phyloP scores from a whole-genome alignment of 1,140 invertebrate genomes.

The Limonius californicus region DNA sequence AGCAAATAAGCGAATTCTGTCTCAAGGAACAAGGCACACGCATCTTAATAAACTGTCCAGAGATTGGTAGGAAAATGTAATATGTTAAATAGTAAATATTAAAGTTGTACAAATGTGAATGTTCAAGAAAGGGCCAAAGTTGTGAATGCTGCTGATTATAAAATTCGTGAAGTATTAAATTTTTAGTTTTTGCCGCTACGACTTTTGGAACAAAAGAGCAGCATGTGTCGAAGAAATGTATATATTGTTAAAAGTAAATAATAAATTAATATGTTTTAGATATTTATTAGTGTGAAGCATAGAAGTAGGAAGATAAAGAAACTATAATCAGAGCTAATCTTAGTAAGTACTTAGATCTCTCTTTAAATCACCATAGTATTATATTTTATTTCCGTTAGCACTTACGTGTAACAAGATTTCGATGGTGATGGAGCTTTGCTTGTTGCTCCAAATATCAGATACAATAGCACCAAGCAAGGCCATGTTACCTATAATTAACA shows the following conservation, averaged over 20 bases:
- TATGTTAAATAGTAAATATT: slow-evolving; percentile 5
- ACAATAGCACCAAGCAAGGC: not conserved
- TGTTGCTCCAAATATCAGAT: not conserved
- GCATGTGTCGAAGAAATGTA: not conserved
- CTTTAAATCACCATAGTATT: slow-evolving; percentile 13
- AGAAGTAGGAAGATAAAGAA: slow-evolving; percentile 8
- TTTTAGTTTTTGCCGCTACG: not conserved
- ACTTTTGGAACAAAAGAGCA: not conserved
- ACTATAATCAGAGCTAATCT: slow-evolving; percentile 9
- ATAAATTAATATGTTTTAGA: slow-evolving; percentile 12
- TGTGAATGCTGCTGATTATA: slow-evolving; percentile 1
- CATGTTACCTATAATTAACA: not conserved
- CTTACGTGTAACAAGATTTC: not conserved
- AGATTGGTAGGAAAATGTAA: not conserved
- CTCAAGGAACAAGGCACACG: not conserved
- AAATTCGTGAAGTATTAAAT: not conserved
- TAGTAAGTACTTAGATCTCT: slow-evolving; percentile 13
- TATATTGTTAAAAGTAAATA: slow-evolving; percentile 10
- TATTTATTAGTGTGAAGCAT: slow-evolving; percentile 14
- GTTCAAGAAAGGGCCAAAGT: not conserved
- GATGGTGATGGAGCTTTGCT: not conserved
- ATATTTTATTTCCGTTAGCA: slow-evolving; percentile 5
- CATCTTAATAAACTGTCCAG: not conserved
- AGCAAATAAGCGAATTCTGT: not conserved
- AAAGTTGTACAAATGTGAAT: slow-evolving; percentile 12